Conservation (phyloP, 2,888 invertebrate genomes). For the Mycogona germanica region DNA sequence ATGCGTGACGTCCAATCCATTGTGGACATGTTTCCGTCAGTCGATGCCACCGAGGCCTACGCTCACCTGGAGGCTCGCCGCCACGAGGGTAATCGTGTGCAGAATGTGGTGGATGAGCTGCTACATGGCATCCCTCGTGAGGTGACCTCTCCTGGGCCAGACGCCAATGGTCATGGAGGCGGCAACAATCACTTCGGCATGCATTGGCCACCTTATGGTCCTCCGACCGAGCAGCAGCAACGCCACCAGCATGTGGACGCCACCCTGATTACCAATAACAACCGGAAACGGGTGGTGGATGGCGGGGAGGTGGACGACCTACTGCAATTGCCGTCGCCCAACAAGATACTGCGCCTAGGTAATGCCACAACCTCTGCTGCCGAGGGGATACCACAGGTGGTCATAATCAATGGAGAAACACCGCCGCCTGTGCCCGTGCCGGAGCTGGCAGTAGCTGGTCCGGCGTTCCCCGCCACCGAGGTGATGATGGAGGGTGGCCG, state of each 20-base stretch:
- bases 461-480: background rate
- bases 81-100: background rate
- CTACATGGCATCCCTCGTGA: background rate
- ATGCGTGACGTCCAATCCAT: slow-evolving; percentile 1
- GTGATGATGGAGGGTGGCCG: no score
- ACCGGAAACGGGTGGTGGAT: background rate
- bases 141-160: no score
- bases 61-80: background rate
- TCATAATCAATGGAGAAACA: background rate
- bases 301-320: background rate
- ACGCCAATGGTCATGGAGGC: no score
- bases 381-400: no score
- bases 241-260: no score
- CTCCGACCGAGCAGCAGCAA: no score
- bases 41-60: slow-evolving; percentile 1
- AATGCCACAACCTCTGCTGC: background rate
- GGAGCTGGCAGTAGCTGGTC: background rate
- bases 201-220: no score
- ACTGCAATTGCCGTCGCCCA: no score
- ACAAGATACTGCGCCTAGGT: background rate
- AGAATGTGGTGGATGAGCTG: background rate
- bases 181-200: no score
- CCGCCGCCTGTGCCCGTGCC: background rate
- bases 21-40: slow-evolving; percentile 8
- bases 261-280: background rate